Evolutionary conservation across 2,113 vertebrate species (phyloP).

Genomic region (Phylloscopus whistleri): DNA sequence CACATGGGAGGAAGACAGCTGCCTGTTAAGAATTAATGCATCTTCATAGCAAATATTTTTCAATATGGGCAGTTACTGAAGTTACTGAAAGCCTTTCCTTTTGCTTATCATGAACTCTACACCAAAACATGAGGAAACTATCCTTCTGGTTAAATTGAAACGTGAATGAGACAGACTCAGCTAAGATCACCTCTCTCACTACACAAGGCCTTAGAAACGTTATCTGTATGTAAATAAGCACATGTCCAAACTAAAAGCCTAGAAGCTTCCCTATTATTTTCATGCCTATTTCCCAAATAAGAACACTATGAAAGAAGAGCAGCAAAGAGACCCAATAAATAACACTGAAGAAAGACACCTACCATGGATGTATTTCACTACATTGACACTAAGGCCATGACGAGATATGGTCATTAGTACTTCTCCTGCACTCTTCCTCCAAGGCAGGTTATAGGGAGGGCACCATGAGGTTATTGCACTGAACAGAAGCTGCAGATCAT

Average conservation of each 20-base stretch:
- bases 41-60: not conserved
- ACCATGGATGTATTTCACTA: conserved; percentile 99
- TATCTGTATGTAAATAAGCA: not conserved
- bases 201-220: not conserved
- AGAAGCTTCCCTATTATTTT: not conserved
- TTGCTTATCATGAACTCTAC: not conserved
- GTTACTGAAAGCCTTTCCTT: not conserved
- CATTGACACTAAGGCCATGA: conserved; percentile 96
- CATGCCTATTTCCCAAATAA: not conserved
- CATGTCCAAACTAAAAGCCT: not conserved
- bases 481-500: conserved; percentile 97
- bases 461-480: conserved; percentile 99
- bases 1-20: not conserved
- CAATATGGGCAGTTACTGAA: not conserved
- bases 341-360: not conserved
- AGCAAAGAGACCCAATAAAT: not conserved
- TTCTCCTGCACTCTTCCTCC: conserved; percentile 97
- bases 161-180: not conserved
- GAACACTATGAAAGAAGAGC: not conserved
- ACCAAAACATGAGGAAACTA: not conserved
- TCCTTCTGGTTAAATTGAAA: not conserved
- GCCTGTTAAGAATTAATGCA: not conserved
- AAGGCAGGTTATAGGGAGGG: conserved; percentile 96
- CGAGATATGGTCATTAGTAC: conserved; percentile 97
- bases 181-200: not conserved